These are phyloP conservation scores for Cosmia pyralina DNA, from an alignment of 2,888 invertebrate genomes.

Conservation along the genomic window DNA sequence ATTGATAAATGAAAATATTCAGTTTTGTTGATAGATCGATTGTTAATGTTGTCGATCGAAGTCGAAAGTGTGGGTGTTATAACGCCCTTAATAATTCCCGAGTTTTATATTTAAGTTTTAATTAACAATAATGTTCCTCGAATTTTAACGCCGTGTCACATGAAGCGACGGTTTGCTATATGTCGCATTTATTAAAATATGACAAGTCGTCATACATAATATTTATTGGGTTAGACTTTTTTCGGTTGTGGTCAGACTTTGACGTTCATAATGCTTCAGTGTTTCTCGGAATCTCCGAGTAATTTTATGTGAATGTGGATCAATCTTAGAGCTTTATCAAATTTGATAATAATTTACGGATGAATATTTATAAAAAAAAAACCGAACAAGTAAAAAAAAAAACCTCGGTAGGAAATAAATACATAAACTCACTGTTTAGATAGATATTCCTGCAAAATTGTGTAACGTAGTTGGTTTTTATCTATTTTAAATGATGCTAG, in stretches of 20 bases:
- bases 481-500: constrained; percentile 88
- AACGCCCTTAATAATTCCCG: constrained; percentile 54
- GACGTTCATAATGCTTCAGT: constrained; percentile 69
- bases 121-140: constrained; percentile 68
- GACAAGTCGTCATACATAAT: constrained; percentile 33
- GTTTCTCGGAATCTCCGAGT: constrained; percentile 66
- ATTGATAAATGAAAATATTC: neutral
- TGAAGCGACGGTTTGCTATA: constrained; percentile 43
- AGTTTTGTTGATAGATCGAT: neutral
- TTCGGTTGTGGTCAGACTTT: constrained; percentile 53
- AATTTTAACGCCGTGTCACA: constrained; percentile 57
- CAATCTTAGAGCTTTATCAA: constrained; percentile 90
- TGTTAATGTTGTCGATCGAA: neutral
- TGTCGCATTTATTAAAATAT: constrained; percentile 59
- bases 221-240: constrained; percentile 53
- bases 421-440: constrained; percentile 83
- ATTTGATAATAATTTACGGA: constrained; percentile 90
- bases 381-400: constrained; percentile 73
- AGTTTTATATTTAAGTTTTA: constrained; percentile 58
- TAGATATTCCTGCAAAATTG: constrained; percentile 83
- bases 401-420: constrained; percentile 73
- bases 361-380: constrained; percentile 84
- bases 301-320: constrained; percentile 88
- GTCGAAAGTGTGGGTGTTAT: constrained; percentile 11
- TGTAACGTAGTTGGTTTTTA: constrained; percentile 83